These are phyloP conservation scores for Zosterops lateralis DNA, from an alignment of 2,113 vertebrate species.

Conservation along the genomic window DNA sequence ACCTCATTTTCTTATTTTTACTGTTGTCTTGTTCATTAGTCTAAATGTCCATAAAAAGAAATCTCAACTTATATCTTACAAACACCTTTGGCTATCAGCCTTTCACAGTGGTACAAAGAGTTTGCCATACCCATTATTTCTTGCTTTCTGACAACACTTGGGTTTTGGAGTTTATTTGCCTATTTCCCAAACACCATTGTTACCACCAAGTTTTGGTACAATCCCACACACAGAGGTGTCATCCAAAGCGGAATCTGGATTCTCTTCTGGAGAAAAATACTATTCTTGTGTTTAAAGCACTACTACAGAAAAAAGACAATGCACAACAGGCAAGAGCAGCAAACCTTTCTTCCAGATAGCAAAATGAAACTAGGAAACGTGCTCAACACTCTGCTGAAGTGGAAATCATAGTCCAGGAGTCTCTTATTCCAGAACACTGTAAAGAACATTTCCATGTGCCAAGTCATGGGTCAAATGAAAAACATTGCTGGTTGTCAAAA, in stretches of 20 bases:
- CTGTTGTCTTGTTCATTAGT: not conserved
- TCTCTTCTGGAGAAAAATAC: not conserved
- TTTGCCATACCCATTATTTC: not conserved
- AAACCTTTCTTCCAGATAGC: not conserved
- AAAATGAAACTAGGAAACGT: constrained; percentile 2
- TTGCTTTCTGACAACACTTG: not conserved
- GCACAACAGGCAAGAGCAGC: not conserved
- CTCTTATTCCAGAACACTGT: not conserved
- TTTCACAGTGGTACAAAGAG: not conserved
- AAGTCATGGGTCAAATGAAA: constrained; percentile 8
- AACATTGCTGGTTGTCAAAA: not conserved
- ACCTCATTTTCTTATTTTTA: not conserved
- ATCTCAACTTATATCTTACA: not conserved
- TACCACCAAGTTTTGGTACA: not conserved
- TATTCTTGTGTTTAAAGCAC: not conserved
- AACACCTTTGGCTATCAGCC: not conserved
- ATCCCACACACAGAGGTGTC: not conserved
- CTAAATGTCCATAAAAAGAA: not conserved
- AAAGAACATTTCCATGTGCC: constrained; percentile 36
- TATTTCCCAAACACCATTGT: not conserved
- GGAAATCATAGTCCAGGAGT: not conserved
- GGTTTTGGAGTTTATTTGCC: not conserved
- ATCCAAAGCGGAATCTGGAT: not conserved
- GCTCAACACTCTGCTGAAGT: not conserved
- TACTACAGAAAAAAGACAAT: not conserved